phyloP scores from a whole-genome alignment of 2,113 vertebrate species.

The Setophaga petechia region DNA sequence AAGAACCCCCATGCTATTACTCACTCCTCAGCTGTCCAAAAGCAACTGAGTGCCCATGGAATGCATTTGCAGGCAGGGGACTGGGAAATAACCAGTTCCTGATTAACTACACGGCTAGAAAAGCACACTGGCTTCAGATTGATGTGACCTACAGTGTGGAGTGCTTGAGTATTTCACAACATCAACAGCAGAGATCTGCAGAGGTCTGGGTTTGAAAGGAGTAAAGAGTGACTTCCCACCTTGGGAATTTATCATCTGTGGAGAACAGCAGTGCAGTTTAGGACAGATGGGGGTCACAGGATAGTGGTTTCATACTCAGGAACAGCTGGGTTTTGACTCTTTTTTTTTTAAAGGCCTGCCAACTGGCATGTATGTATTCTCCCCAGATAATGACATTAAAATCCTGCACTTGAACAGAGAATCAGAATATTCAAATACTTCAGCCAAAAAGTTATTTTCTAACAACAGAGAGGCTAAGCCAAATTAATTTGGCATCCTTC shows the following conservation, averaged over 20 bases:
- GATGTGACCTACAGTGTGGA: not conserved
- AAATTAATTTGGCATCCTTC: not conserved
- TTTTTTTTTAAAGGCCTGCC: not conserved
- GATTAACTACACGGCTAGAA: not conserved
- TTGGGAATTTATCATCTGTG: not conserved
- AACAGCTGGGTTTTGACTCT: not conserved
- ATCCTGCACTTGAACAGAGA: not conserved
- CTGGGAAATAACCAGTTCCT: conserved; percentile 15
- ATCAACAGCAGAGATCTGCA: conserved; percentile 46
- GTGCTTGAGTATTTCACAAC: not conserved
- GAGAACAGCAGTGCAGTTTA: not conserved
- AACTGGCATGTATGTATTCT: not conserved
- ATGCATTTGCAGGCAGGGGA: not conserved
- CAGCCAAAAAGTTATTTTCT: not conserved
- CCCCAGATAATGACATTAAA: not conserved
- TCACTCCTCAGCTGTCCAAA: not conserved
- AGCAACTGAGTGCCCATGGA: not conserved
- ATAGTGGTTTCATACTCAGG: not conserved
- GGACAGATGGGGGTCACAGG: not conserved
- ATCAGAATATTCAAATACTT: not conserved
- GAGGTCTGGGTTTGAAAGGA: conserved; percentile 29
- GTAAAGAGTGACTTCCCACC: conserved; percentile 29
- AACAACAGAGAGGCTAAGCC: not conserved
- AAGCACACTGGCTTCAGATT: not conserved
- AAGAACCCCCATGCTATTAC: not conserved